Base-by-base conservation (phyloP, 2,888 invertebrate species). In the Pristionchus japonicus region DNA sequence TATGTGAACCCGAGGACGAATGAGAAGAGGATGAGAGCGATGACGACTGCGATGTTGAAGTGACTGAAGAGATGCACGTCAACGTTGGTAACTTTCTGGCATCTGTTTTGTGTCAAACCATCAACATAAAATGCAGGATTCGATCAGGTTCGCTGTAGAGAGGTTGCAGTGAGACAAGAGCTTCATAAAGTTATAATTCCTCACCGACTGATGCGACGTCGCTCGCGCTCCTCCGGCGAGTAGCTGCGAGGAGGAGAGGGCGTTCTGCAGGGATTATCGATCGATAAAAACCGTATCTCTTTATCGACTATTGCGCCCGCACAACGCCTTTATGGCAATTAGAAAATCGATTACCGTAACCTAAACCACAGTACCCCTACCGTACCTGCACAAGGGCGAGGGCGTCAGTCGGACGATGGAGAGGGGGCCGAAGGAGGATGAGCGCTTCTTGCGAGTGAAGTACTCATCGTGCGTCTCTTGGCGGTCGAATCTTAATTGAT, bases 361-460 rank as follows among this genome's bases (percentile, higher is more conserved):
- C 43, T 43, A 9, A 43, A 43, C 11, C 23, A 57, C 57, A 7
- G 57, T 57, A 57, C 17, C 57, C 57, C 57, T 57, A 61, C 61
- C 13, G 20, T 74, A 74, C 77, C 77, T 77, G 70, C 86, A 86
- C 61, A 92, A 80, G 43, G 92, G 92, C 27, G 92, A 92, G 70
- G 92, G 92, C 11, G 92, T 91, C n/a, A 92, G 89, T 84, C 92
- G 90, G 80, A 92, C 91, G 86, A 92, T 91, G 23, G 92, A 92
- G 17, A 92, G 90, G 15, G 92, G 92, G 23, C 92, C 92, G 87
- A 92, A 92, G 13, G 92, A 92, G 3, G 91, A 91, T 49, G 91
- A 90, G 88, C 92, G 89, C 90, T 92, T 92, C 88, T 92, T 86
- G 15, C 86, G 47, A 0, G 86, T 86, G 70, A 86, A 86, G 70